Conservation (phyloP, 2,797 vertebrate genomes). For the Neomorphus geoffroyi region DNA sequence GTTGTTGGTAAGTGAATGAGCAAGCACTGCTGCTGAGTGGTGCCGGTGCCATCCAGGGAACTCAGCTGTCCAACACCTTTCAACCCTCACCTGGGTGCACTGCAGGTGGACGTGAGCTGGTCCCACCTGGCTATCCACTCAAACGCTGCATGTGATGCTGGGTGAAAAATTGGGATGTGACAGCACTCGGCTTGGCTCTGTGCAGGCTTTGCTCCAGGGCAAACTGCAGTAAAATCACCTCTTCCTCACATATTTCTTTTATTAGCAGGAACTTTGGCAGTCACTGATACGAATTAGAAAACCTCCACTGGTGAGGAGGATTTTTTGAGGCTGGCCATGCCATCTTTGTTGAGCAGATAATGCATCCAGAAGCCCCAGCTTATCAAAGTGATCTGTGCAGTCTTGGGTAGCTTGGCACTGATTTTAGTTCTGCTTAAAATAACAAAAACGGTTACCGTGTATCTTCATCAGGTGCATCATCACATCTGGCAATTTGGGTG, state of each 20-base stretch:
- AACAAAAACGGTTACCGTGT: rapidly evolving
- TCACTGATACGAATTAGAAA: neutral
- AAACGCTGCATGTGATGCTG: rapidly evolving
- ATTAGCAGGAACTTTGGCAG: neutral
- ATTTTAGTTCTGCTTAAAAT: neutral
- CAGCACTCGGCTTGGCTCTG: neutral
- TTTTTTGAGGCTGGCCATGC: neutral
- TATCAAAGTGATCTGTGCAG: rapidly evolving
- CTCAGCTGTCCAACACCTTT: rapidly evolving
- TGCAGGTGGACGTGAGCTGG: rapidly evolving
- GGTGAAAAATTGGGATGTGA: rapidly evolving
- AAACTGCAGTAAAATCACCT: neutral
- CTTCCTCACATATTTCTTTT: neutral
- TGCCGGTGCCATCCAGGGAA: rapidly evolving
- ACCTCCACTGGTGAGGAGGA: neutral
- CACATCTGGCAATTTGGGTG: neutral
- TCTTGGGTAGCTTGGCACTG: neutral
- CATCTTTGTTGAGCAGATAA: neutral
- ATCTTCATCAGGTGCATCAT: neutral
- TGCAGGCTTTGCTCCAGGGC: neutral
- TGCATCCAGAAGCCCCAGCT: neutral
- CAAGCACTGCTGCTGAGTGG: rapidly evolving
- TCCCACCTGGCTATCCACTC: neutral
- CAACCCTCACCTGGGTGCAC: rapidly evolving
- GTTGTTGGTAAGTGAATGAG: neutral